phyloP scores from a whole-genome alignment of 30 jellyfish, hydroid and myxozoan genomes.

The Aurelia aurita complex sp. Pacific region DNA sequence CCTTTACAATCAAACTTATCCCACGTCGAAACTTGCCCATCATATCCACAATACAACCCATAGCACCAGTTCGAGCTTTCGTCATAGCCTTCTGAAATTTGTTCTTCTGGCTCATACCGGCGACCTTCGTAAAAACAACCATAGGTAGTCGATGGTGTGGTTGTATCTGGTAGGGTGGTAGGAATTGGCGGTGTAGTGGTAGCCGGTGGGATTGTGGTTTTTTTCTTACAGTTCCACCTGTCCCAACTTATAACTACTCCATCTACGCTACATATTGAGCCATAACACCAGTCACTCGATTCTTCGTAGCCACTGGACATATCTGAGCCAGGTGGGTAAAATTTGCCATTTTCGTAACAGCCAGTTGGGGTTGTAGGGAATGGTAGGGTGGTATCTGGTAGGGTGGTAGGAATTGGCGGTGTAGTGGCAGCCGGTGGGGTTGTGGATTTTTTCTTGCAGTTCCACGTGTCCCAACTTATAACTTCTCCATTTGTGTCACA shows the following conservation, averaged over 20 bases:
- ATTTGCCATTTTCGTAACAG: conserved; percentile 20
- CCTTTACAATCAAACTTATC: no score
- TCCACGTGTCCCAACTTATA: conserved; percentile 29
- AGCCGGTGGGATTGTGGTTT: not conserved
- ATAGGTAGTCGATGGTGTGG: not conserved
- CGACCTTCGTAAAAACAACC: no score
- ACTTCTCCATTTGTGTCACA: conserved; percentile 26
- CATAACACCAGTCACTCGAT: conserved; percentile 42
- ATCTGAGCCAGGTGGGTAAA: conserved; percentile 13
- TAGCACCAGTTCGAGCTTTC: no score
- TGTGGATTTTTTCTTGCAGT: conserved; percentile 20
- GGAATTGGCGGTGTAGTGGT: not conserved
- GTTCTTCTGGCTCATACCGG: no score
- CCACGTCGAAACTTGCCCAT: no score
- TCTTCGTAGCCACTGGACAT: conserved; percentile 24
- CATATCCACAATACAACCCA: no score
- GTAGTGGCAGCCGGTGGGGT: conserved; percentile 12
- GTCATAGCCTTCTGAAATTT: no score
- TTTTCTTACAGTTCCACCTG: conserved; percentile 13
- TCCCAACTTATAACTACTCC: conserved; percentile 48
- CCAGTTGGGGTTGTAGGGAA: not conserved
- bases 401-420: not conserved
- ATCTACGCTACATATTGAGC: conserved; percentile 15
- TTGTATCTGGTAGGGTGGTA: not conserved
- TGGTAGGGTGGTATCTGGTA: not conserved